Evolutionary conservation across 2,888 invertebrate species (phyloP), one percentile per base, ranked within the genome.

Genomic region (Bembecia ichneumoniformis): DNA sequence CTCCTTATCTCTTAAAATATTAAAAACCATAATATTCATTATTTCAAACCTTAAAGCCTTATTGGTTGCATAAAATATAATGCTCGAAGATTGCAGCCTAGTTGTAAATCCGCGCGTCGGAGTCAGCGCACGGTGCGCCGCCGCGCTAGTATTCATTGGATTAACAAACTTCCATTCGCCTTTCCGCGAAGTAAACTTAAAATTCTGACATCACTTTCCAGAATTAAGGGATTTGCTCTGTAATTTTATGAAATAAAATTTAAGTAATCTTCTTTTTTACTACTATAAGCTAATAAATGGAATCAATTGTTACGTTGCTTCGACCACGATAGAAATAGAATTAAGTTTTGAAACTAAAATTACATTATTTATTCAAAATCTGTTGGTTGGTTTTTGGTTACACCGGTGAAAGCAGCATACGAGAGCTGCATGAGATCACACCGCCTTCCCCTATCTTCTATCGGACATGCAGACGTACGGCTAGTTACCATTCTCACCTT

Each of bases 251-350:
- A 80, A 72, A 70, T 67, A 58, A 68, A 68, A 74, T 62, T 61
- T 62, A 66, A 66, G 71, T 77, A 81, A 82, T 82, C 77, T 72
- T 76, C 71, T 78, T 79, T 73, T 76, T 79, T 78, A 81, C 71
- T 75, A 74, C 75, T 77, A 82, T 77, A 77, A 82, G 71, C 71
- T 75, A 70, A 71, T 74, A 78, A 81, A 77, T 77, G 68, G 71
- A 74, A 81, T 81, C 79, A 80, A 64, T 75, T 78, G 82, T 86
- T 83, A 60, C 60, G 14, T 40, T 40, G 40, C 13, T 7, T n/a
- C 40, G 3, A 2, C 40, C 14, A 40, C 28, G 40, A 13, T 13
- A 40, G 13, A 3, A 40, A 40, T 40, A 2, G n/a, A 7, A 40
- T 40, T 40, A 13, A 40, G n/a, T 40, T n/a, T 40, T 40, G 13